phyloP scores from a whole-genome alignment of 2,113 vertebrate species.

The Okapia johnstoni region DNA sequence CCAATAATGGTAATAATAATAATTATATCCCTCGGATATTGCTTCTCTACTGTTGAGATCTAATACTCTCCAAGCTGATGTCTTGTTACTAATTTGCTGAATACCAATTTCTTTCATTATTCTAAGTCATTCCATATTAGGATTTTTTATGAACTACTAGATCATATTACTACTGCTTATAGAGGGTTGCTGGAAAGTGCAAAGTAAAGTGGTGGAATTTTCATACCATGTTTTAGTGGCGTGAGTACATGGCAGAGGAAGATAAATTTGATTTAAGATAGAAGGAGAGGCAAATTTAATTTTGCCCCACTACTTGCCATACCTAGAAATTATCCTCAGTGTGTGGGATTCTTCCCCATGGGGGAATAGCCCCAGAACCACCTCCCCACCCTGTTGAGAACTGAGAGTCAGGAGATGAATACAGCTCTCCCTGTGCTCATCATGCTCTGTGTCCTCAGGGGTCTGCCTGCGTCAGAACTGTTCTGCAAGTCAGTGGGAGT shows the following conservation, averaged over 20 bases:
- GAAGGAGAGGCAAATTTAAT: slow-evolving; percentile 63
- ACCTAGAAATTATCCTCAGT: slow-evolving; percentile 58
- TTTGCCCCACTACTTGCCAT: slow-evolving; percentile 49
- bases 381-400: background rate
- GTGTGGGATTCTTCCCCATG: slow-evolving; percentile 53
- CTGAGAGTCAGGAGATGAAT: background rate
- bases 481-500: background rate
- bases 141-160: slow-evolving; percentile 20
- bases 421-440: background rate
- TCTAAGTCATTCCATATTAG: slow-evolving; percentile 59
- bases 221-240: slow-evolving; percentile 51
- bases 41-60: background rate
- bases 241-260: slow-evolving; percentile 30
- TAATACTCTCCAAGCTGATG: background rate
- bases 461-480: slow-evolving; percentile 17
- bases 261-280: slow-evolving; percentile 69
- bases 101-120: slow-evolving; percentile 4
- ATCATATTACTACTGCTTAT: slow-evolving; percentile 55
- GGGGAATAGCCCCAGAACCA: background rate
- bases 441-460: background rate
- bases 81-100: slow-evolving; percentile 15
- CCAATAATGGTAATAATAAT: background rate
- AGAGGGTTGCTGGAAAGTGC: slow-evolving; percentile 47
- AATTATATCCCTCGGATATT: background rate
- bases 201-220: slow-evolving; percentile 48